Evolutionary conservation across 2,888 invertebrate genomes (phyloP), one percentile per base, ranked within the genome.

Genomic region (Temnothorax ravouxi): DNA sequence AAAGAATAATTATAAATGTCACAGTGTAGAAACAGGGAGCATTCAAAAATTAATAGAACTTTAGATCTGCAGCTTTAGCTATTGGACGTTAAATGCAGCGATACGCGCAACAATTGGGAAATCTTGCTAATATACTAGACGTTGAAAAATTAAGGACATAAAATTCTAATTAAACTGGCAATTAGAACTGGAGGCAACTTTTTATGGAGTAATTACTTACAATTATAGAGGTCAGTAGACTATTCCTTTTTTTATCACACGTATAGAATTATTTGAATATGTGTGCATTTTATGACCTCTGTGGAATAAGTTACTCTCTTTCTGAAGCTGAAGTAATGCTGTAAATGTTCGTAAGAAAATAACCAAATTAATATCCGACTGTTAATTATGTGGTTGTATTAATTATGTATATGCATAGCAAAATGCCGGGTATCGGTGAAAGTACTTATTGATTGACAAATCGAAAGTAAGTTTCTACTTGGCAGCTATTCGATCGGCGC

Each of bases 391-490:
- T 41, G 59, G 13, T 13, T 34, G 13, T 79, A 34, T 79, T 79
- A 79, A 79, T 79, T 79, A 79, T 59, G 79, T 59, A 72, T 59
- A 59, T 59, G 79, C 47, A 59, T 59, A 59, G 47, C 79, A 50
- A 47, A 59, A 72, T 38, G 59, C 0, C 25, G 56, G n/a, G 56
- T 69, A 79, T 79, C 59, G 79, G 79, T 61, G 79, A 79, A 79
- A 79, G 79, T 79, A 79, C 59, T 72, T 61, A 72, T 79, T 79
- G 79, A 79, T 79, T 79, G 79, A 79, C 79, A 79, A 79, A 79
- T 72, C 79, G 79, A 79, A 79, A 79, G 79, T 79, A 79, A 79
- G 74, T 79, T 79, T 79, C 79, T 79, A 79, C 79, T 72, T 72
- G 79, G 79, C 59, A 72, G 74, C 74, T 79, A 79, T 79, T 79